Evolutionary conservation across 1,140 invertebrate species (phyloP), one percentile per base, ranked within the genome.

Genomic region (Drosophila leontia): DNA sequence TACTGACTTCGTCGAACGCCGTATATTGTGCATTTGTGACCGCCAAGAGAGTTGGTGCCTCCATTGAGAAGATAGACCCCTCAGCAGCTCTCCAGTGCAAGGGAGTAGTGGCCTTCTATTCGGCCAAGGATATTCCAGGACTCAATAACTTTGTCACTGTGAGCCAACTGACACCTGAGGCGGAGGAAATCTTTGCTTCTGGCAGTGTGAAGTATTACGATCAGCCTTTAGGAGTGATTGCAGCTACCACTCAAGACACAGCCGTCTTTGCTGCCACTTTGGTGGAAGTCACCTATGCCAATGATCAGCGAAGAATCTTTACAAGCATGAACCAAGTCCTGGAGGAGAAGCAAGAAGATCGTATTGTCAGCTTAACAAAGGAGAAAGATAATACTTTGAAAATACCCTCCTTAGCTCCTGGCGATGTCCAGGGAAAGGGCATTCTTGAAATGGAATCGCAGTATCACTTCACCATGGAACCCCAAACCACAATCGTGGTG

Each of bases 41-140:
- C 1, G 92, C 94, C 9, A 94, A 94, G 37, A 91, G 94, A 42
- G 93, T 93, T 3, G 94, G 91, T n/a, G 95, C 94, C 42, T 94
- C 92, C 62, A 94, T 96, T 42, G 91, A 93, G 17, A 93, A 84
- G 29, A 94, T 96, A 29, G 95, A 96, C 83, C 71, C 95, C 9
- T 80, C 91, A 3, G 92, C 94, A 51, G 96, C 95, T 0, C 32
- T 92, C 93, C 94, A 94, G 85, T 91, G 95, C 51, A 93, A 94
- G 55, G 97, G 96, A 1, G 96, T 97, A 2, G 86, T 96, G 4
- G 94, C 94, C 0, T 96, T 97, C 80, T 94, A 94, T 60, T 94
- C 94, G 1, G 95, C 95, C 3, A 95, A 95, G 80, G 96, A 97
- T 86, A 95, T 98, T 37, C 96, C 96, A 1, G 96, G 96, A 0